These are phyloP conservation scores for Metallyticus violacea DNA, from an alignment of 2,888 invertebrate species.

Conservation along the genomic window DNA sequence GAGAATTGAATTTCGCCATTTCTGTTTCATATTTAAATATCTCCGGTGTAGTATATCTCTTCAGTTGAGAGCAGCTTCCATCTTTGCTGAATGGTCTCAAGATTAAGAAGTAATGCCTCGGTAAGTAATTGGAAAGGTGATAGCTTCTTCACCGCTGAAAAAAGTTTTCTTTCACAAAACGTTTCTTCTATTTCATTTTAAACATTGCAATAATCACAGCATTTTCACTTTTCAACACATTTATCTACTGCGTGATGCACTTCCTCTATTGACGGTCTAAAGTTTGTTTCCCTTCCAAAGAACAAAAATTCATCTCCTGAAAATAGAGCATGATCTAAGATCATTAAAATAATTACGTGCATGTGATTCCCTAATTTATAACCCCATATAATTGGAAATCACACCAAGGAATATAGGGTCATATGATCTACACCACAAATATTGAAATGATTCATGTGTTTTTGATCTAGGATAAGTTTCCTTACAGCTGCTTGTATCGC, in stretches of 20 bases:
- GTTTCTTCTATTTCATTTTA: neutral
- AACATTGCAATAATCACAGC: neutral
- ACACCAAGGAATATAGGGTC: too few species aligned
- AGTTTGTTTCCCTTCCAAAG: neutral
- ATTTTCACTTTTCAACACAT: neutral
- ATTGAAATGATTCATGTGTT: too few species aligned
- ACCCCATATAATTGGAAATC: too few species aligned
- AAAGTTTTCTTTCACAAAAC: neutral
- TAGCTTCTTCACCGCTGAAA: neutral
- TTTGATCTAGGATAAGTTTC: too few species aligned
- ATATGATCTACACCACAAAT: too few species aligned
- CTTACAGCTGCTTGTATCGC: too few species aligned
- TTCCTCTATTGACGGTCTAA: neutral
- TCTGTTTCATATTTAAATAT: neutral
- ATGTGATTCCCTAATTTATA: too few species aligned
- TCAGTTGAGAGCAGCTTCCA: neutral
- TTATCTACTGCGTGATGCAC: neutral
- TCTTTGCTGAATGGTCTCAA: neutral
- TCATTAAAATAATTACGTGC: too few species aligned
- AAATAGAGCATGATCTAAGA: too few species aligned
- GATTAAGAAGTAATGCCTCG: neutral
- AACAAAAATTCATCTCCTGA: neutral
- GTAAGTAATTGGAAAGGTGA: neutral
- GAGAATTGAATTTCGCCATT: neutral
- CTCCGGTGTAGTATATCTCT: neutral